Evolutionary conservation across 2,113 vertebrate genomes (phyloP).

Genomic region (Clarias batrachus): DNA sequence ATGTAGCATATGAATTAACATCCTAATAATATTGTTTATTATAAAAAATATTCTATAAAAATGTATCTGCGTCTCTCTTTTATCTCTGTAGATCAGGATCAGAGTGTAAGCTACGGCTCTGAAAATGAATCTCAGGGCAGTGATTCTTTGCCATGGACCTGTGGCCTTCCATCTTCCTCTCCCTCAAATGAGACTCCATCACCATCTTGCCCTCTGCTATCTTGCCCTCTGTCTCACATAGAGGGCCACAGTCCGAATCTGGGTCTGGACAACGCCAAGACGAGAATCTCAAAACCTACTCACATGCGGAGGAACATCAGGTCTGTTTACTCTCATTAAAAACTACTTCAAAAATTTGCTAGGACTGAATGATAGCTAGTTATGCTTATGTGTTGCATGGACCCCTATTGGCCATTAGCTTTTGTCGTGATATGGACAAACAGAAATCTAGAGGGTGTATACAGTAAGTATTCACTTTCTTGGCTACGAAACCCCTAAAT

Average conservation of each 20-base stretch:
- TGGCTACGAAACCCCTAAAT: no score
- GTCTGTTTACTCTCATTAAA: conserved; percentile 16
- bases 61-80: neutral
- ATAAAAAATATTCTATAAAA: neutral
- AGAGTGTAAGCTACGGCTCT: conserved; percentile 77
- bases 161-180: conserved; percentile 90
- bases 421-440: no score
- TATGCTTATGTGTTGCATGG: neutral
- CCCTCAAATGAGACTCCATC: conserved; percentile 73
- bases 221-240: neutral
- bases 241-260: neutral
- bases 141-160: conserved; percentile 82
- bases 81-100: conserved; percentile 79
- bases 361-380: neutral
- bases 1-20: neutral
- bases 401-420: neutral
- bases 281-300: conserved; percentile 7
- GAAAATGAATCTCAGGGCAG: conserved; percentile 78
- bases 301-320: conserved; percentile 31
- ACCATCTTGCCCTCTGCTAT: neutral
- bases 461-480: no score
- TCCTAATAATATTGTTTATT: neutral
- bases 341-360: neutral
- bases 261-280: neutral
- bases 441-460: no score